Percentiles rank a stretch among this genome's conserved stretches.
These are phyloP conservation scores for Andrena praecox DNA, from an alignment of 2,888 invertebrate genomes.

Conservation along the genomic window DNA sequence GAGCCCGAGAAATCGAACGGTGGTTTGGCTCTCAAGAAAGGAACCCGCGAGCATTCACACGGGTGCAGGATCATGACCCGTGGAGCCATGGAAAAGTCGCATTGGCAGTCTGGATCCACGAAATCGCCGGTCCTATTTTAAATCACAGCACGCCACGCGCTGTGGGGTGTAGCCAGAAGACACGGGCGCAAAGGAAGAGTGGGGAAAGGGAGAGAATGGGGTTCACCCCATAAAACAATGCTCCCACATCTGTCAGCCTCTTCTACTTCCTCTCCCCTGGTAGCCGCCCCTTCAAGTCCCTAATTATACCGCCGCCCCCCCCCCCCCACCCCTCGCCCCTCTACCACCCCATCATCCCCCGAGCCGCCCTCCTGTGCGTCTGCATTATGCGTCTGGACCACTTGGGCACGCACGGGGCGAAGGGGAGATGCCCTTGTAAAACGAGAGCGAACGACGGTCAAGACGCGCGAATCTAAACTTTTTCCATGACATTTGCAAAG, in stretches of 20 bases:
- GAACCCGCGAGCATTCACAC: conserved; percentile 69
- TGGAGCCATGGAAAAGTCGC: conserved; percentile 71
- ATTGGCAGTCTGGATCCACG: conserved; percentile 76
- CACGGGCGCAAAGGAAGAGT: conserved; percentile 70
- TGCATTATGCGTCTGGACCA: conserved; percentile 84
- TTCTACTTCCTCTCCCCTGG: conserved; percentile 80
- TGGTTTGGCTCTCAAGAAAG: neutral
- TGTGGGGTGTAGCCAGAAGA: conserved; percentile 77
- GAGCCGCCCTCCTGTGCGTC: conserved; percentile 76
- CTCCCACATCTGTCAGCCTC: conserved; percentile 85
- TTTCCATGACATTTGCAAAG: conserved; percentile 68
- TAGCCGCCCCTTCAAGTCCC: conserved; percentile 83
- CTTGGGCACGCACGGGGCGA: conserved; percentile 84
- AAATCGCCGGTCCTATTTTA: conserved; percentile 82
- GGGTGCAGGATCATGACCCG: conserved; percentile 65
- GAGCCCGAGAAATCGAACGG: neutral
- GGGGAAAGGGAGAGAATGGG: conserved; percentile 44
- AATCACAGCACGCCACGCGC: conserved; percentile 83
- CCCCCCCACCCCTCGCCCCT: conserved; percentile 71
- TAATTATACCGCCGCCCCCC: conserved; percentile 85
- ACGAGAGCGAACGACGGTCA: conserved; percentile 80
- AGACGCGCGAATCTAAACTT: conserved; percentile 78
- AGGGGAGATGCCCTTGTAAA: conserved; percentile 79
- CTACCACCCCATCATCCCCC: conserved; percentile 49
- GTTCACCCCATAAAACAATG: conserved; percentile 84